phyloP scores from a whole-genome alignment of 2,888 invertebrate species.

The Disparrhopalites patrizii region DNA sequence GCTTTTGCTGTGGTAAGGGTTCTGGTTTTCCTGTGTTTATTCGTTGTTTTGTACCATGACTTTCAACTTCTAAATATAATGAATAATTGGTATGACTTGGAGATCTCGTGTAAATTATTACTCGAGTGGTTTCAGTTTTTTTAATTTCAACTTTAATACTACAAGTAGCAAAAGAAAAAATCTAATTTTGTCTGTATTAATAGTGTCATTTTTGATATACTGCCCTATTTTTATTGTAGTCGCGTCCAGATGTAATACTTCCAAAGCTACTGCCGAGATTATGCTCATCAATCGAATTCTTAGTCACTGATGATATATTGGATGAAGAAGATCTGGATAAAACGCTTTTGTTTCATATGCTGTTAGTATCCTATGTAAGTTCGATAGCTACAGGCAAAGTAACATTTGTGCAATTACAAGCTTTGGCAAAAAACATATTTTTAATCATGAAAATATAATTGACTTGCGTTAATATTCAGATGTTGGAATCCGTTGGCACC shows the following conservation, averaged over 20 bases:
- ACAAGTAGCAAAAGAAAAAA: neutral
- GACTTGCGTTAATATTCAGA: constrained; percentile 23
- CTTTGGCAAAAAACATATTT: too few relatives aligned
- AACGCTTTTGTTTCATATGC: constrained; percentile 71
- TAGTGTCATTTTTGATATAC: too few relatives aligned
- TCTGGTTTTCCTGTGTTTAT: too few relatives aligned
- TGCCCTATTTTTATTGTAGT: constrained; percentile 49
- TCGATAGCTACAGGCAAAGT: neutral
- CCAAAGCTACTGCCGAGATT: constrained; percentile 69
- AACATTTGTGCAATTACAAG: neutral
- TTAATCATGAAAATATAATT: neutral
- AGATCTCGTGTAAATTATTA: neutral
- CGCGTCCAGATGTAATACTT: constrained; percentile 66
- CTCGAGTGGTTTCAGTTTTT: neutral
- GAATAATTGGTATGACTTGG: too few relatives aligned
- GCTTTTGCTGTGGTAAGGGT: constrained; percentile 55
- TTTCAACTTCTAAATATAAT: too few relatives aligned
- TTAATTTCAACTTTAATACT: neutral
- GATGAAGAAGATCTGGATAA: constrained; percentile 74
- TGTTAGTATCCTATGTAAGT: constrained; percentile 65
- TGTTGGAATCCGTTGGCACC: constrained; percentile 52
- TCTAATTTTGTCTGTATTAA: too few relatives aligned
- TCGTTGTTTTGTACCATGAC: too few relatives aligned
- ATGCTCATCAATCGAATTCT: constrained; percentile 61
- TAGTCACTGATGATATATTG: constrained; percentile 62